Percentiles rank a stretch among this genome's conserved stretches.
Conservation (phyloP, 2,113 vertebrate species). For the Gasterosteus nipponicus region DNA sequence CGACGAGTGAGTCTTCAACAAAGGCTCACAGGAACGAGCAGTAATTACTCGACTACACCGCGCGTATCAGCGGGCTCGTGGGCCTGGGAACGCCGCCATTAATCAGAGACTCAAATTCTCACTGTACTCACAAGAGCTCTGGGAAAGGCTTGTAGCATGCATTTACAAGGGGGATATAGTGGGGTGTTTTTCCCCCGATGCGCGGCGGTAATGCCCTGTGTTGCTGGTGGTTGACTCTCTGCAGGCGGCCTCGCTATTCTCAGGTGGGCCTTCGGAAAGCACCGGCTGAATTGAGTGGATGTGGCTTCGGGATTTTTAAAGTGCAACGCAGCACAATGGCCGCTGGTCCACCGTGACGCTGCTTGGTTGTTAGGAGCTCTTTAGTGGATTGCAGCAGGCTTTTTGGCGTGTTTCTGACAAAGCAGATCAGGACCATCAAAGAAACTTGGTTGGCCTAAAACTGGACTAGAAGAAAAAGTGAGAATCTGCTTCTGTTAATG, state of each 20-base stretch:
- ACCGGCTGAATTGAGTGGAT: constrained; percentile 82
- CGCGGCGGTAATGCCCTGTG: constrained; percentile 76
- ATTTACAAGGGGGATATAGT: constrained; percentile 72
- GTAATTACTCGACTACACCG: constrained; percentile 59
- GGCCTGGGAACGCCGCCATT: constrained; percentile 46
- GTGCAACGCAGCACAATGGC: constrained; percentile 58
- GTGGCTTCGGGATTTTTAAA: constrained; percentile 71
- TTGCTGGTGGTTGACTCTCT: constrained; percentile 81
- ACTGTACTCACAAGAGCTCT: constrained; percentile 68
- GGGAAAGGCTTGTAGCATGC: constrained; percentile 54
- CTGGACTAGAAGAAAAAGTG: constrained; percentile 39
- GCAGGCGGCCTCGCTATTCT: constrained; percentile 77
- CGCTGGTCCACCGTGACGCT: constrained; percentile 65
- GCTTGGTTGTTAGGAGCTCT: constrained; percentile 71
- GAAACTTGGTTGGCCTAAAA: constrained; percentile 63
- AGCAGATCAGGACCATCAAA: constrained; percentile 71
- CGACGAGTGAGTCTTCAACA: constrained; percentile 65
- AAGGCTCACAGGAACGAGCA: constrained; percentile 63
- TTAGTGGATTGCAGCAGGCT: constrained; percentile 56
- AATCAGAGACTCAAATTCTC: constrained; percentile 65
- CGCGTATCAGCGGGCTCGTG: constrained; percentile 44
- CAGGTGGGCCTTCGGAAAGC: constrained; percentile 78
- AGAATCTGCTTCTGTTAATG: constrained; percentile 64
- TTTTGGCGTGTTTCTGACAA: constrained; percentile 64
- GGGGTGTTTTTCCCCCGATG: constrained; percentile 52